These are phyloP conservation scores for Eupristina koningsbergeri DNA, from an alignment of 1,140 invertebrate genomes.

Conservation along the genomic window DNA sequence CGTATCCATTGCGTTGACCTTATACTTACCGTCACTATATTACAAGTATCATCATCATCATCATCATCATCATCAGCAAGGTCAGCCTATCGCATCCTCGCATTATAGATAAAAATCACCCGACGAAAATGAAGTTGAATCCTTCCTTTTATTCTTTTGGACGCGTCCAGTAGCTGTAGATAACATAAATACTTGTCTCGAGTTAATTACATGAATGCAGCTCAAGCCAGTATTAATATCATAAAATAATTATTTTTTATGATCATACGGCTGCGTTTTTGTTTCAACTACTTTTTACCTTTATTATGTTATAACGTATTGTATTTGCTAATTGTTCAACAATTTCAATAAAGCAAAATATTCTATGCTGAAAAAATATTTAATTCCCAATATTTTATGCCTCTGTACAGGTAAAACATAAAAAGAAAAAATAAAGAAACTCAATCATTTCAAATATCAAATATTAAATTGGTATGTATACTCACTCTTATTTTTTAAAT, in stretches of 20 bases:
- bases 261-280: neutral
- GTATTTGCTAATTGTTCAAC: neutral
- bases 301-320: neutral
- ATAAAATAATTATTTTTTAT: neutral
- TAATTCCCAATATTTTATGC: no score
- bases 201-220: neutral
- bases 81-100: neutral
- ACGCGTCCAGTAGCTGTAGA: neutral
- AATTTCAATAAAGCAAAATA: no score
- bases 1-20: neutral
- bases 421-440: no score
- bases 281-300: neutral
- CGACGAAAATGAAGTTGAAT: neutral
- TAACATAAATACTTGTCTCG: neutral
- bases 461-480: no score
- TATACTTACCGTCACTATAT: neutral
- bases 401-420: no score
- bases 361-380: no score
- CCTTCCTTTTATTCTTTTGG: neutral
- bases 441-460: no score
- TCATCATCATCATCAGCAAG: neutral
- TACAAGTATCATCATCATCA: neutral
- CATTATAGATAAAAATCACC: neutral
- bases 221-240: neutral
- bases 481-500: no score